These are phyloP conservation scores for Fistularia commersonii DNA, from an alignment of 2,797 vertebrate species.

Conservation along the genomic window DNA sequence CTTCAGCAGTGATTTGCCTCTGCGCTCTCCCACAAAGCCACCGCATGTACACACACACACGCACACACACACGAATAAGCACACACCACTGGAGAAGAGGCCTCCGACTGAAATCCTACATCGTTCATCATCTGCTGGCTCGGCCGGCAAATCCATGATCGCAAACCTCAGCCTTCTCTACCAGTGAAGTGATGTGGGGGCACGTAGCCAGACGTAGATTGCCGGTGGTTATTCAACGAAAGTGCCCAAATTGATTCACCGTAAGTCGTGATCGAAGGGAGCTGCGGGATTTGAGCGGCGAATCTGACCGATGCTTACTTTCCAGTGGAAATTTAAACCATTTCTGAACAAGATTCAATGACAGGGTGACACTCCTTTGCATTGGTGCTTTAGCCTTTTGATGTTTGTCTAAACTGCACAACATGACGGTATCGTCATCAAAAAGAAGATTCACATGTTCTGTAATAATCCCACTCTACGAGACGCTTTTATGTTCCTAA, in stretches of 20 bases:
- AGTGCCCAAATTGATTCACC: constrained; percentile 30
- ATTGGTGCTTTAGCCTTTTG: constrained; percentile 19
- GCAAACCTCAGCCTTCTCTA: constrained; percentile 56
- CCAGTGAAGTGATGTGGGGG: constrained; percentile 53
- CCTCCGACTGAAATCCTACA: constrained; percentile 51
- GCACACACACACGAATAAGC: constrained; percentile 14
- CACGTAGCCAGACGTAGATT: constrained; percentile 47
- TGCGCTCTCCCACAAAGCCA: constrained; percentile 51
- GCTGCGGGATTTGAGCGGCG: constrained; percentile 33
- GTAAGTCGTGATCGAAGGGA: constrained; percentile 40
- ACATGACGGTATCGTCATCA: constrained; percentile 22
- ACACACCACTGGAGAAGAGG: constrained; percentile 34
- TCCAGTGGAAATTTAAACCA: constrained; percentile 30
- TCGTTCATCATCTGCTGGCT: constrained; percentile 69
- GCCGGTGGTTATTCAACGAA: constrained; percentile 44
- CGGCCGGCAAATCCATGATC: constrained; percentile 55
- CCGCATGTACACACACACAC: constrained; percentile 34
- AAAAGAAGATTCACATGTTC: constrained; percentile 33
- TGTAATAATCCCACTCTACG: neutral
- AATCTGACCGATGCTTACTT: constrained; percentile 38
- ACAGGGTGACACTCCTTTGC: constrained; percentile 14
- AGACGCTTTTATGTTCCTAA: constrained; percentile 34
- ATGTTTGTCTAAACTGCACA: constrained; percentile 41
- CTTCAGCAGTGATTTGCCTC: constrained; percentile 60
- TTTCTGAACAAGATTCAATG: constrained; percentile 30